A percentile compares a stretch with the other conserved stretches of the same genome.
Evolutionary conservation across 2,113 vertebrate species (phyloP).

Genomic region (Hippopotamus amphibius): DNA sequence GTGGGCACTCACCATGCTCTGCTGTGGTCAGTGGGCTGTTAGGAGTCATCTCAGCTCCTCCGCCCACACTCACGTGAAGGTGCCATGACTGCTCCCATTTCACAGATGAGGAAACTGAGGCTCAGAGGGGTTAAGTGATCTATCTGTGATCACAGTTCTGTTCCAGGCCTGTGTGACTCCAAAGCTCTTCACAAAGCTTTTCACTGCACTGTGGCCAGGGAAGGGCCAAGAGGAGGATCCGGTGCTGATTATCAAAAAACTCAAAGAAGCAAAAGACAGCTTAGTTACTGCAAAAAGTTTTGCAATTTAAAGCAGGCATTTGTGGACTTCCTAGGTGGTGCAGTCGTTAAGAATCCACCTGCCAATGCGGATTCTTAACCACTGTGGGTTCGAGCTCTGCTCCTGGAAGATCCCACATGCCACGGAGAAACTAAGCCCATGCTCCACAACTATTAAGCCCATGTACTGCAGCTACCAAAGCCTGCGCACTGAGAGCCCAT

Average conservation of each 20-base stretch:
- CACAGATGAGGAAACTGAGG: neutral
- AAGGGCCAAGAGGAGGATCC: neutral
- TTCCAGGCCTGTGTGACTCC: neutral
- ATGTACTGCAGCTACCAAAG: too few species aligned
- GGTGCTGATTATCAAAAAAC: neutral
- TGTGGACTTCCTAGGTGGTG: neutral
- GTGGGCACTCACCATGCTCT: neutral
- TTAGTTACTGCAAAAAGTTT: neutral
- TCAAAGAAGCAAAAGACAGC: neutral
- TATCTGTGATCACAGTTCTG: neutral
- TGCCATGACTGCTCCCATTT: neutral
- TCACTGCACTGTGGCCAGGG: neutral
- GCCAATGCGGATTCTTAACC: too few species aligned
- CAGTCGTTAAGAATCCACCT: too few species aligned
- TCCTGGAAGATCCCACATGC: too few species aligned
- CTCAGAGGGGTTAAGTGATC: neutral
- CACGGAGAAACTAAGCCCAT: too few species aligned
- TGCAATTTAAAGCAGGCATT: neutral
- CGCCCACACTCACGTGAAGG: neutral
- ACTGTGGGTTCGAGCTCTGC: too few species aligned
- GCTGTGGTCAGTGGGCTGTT: neutral
- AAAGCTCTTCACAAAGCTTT: neutral
- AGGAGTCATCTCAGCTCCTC: neutral
- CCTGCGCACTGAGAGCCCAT: too few species aligned
- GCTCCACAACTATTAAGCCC: too few species aligned